phyloP scores from a whole-genome alignment of 2,888 invertebrate genomes.

The Ctenicera cuprea region DNA sequence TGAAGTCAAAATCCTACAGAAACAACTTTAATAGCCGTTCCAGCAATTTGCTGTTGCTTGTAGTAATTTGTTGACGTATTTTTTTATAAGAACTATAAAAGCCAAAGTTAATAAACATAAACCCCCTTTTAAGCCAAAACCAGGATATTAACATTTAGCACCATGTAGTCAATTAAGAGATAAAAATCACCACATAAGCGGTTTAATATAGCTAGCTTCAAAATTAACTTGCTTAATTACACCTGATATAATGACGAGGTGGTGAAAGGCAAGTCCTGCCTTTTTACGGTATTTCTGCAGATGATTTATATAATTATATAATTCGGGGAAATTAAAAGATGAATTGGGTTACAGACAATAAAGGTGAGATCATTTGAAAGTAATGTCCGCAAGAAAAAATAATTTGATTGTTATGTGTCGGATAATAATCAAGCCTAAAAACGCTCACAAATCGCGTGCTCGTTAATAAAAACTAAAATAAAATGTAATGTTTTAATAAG shows the following conservation, averaged over 20 bases:
- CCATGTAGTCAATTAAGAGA: slow-evolving; percentile 60
- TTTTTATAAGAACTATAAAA: slow-evolving; percentile 17
- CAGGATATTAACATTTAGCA: slow-evolving; percentile 54
- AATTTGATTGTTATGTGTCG: background rate
- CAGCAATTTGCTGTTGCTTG: slow-evolving; percentile 2
- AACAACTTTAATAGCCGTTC: background rate
- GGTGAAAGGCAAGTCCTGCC: slow-evolving; percentile 45
- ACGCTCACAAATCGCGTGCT: background rate
- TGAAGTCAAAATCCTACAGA: background rate
- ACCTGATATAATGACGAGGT: slow-evolving; percentile 40
- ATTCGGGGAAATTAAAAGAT: slow-evolving; percentile 17
- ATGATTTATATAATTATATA: slow-evolving; percentile 46
- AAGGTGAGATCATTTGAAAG: background rate
- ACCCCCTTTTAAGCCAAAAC: slow-evolving; percentile 42
- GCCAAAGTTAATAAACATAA: slow-evolving; percentile 19
- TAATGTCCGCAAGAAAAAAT: background rate
- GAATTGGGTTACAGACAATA: slow-evolving; percentile 4
- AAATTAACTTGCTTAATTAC: slow-evolving; percentile 50
- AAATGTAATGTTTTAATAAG: slow-evolving; percentile 29
- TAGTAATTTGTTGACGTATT: slow-evolving; percentile 1
- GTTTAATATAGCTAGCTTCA: slow-evolving; percentile 42
- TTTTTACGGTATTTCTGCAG: slow-evolving; percentile 36
- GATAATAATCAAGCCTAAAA: background rate
- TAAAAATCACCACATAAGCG: slow-evolving; percentile 53
- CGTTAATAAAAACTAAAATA: background rate